A percentile compares a stretch with the other conserved stretches of the same genome.
Conservation (phyloP, 2,113 vertebrate species). For the Ibidorhyncha struthersii region DNA sequence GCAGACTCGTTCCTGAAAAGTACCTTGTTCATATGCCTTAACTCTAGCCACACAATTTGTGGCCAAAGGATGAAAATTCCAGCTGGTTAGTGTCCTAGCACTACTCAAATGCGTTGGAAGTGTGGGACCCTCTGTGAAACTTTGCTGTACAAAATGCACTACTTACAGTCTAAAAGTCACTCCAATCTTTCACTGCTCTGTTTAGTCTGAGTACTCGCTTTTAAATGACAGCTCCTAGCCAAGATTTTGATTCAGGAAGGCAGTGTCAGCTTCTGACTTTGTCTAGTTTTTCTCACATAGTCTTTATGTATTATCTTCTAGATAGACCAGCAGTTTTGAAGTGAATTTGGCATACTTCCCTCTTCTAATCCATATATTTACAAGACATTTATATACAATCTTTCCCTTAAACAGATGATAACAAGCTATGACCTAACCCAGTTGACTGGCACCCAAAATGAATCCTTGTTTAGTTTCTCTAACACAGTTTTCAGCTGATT, state of each 20-base stretch:
- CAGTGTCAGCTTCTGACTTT: neutral
- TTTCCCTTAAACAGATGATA: neutral
- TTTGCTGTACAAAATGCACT: neutral
- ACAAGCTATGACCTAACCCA: constrained; percentile 83
- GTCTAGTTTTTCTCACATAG: neutral
- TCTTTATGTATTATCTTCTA: neutral
- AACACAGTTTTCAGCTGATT: constrained; percentile 82
- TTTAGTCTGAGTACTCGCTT: neutral
- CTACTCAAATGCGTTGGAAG: neutral
- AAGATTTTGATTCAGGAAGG: constrained; percentile 28
- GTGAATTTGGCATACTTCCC: neutral
- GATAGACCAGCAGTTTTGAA: neutral
- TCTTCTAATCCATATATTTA: constrained; percentile 19
- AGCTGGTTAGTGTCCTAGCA: neutral
- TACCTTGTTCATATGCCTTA: neutral
- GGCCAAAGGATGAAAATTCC: neutral
- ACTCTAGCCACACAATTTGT: neutral
- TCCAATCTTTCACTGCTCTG: neutral
- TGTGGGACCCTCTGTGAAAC: neutral
- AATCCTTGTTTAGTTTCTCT: constrained; percentile 82
- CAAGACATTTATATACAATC: neutral
- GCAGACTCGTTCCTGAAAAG: neutral
- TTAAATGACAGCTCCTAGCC: neutral
- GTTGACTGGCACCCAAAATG: constrained; percentile 88
- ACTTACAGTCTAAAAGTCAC: neutral